Percentiles rank a stretch among this genome's conserved stretches.
Conservation (phyloP, 2,888 invertebrate species). For the Oxyteleia sp. region DNA sequence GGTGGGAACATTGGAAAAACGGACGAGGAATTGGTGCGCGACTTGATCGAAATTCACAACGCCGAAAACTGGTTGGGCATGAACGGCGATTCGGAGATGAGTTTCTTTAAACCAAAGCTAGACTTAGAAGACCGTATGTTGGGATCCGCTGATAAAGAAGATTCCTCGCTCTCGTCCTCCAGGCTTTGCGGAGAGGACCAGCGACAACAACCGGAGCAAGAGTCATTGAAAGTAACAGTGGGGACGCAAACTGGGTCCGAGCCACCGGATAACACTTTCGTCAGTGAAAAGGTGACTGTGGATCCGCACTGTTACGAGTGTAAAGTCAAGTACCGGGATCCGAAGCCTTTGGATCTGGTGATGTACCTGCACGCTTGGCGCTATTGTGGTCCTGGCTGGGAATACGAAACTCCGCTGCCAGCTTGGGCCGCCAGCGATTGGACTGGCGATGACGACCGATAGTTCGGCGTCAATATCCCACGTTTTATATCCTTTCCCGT, state of each 20-base stretch:
- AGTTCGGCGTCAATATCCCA: conserved; percentile 77
- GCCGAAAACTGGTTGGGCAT: conserved; percentile 98
- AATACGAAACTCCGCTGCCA: conserved; percentile 96
- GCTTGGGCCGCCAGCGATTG: conserved; percentile 97
- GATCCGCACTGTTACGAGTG: conserved; percentile 98
- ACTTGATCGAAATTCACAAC: conserved; percentile 97
- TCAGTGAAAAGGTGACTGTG: conserved; percentile 92
- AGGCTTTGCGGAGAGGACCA: conserved; percentile 86
- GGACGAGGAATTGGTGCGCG: conserved; percentile 95
- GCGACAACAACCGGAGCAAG: conserved; percentile 80
- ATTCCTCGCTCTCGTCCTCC: conserved; percentile 89
- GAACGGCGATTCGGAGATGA: conserved; percentile 95
- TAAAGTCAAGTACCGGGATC: conserved; percentile 96
- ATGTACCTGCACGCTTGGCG: conserved; percentile 99
- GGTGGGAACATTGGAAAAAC: conserved; percentile 85
- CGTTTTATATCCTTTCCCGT: conserved; percentile 85
- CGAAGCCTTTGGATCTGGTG: conserved; percentile 95
- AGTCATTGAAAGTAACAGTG: conserved; percentile 91
- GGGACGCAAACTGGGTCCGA: conserved; percentile 96
- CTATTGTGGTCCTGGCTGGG: conserved; percentile 97
- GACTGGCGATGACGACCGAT: conserved; percentile 90
- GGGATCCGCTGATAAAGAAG: conserved; percentile 89
- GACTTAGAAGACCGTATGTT: conserved; percentile 90
- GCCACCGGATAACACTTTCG: conserved; percentile 91
- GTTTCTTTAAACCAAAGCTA: conserved; percentile 93